These are phyloP conservation scores for Saturnia japonica DNA, from an alignment of 2,888 invertebrate genomes.

Conservation along the genomic window DNA sequence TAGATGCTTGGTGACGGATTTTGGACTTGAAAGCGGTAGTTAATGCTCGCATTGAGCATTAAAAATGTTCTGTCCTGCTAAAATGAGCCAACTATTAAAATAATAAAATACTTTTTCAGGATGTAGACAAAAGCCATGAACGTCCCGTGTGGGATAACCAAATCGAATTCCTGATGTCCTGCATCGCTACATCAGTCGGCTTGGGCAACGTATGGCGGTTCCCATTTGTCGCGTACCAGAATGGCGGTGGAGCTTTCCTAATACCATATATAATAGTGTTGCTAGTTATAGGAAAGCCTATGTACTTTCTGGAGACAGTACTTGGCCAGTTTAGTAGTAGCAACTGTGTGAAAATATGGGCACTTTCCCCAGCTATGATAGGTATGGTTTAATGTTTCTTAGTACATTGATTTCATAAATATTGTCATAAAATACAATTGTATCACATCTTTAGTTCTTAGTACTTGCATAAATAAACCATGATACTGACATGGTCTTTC, in stretches of 20 bases:
- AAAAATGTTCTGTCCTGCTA: background rate
- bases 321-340: slow-evolving; percentile 92
- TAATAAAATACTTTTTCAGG: slow-evolving; percentile 32
- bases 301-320: slow-evolving; percentile 92
- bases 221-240: slow-evolving; percentile 84
- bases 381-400: slow-evolving; percentile 69
- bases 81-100: background rate
- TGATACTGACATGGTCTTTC: background rate
- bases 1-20: background rate
- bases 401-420: background rate
- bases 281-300: slow-evolving; percentile 87
- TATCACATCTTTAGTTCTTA: background rate
- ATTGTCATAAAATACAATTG: background rate
- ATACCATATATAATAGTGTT: slow-evolving; percentile 88
- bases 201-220: slow-evolving; percentile 87
- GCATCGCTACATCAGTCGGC: slow-evolving; percentile 88
- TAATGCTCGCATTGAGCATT: background rate
- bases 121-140: slow-evolving; percentile 35
- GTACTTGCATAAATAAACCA: background rate
- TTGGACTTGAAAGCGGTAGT: background rate
- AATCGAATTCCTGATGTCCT: slow-evolving; percentile 88
- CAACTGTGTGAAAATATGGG: slow-evolving; percentile 89
- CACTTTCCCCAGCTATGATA: slow-evolving; percentile 87
- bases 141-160: slow-evolving; percentile 84
- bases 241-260: slow-evolving; percentile 88